These are phyloP conservation scores for Micromys minutus DNA, from an alignment of 2,113 vertebrate genomes.

Conservation along the genomic window DNA sequence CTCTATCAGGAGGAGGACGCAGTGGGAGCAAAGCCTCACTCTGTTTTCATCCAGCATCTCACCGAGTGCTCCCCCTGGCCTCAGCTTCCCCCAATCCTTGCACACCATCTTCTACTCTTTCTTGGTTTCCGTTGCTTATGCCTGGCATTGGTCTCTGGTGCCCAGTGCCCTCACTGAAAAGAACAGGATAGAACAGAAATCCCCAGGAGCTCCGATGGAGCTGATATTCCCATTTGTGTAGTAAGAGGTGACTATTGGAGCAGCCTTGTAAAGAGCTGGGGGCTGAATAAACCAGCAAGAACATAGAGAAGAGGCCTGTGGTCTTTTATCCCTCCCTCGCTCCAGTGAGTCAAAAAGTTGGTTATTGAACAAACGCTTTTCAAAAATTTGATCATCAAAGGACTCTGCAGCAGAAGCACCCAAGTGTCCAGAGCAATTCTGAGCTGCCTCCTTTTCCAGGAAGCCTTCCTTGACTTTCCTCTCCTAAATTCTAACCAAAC, in stretches of 20 bases:
- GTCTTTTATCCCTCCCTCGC: neutral
- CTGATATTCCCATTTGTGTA: neutral
- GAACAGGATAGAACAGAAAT: neutral
- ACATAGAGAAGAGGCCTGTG: neutral
- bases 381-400: neutral
- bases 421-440: neutral
- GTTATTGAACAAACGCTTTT: neutral
- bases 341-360: neutral
- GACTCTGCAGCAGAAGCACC: neutral
- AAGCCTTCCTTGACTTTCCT: neutral
- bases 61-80: neutral
- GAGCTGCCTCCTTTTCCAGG: neutral
- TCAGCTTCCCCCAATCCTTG: accelerated
- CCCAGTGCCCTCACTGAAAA: neutral
- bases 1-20: neutral
- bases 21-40: neutral
- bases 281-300: neutral
- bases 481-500: neutral
- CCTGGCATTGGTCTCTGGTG: neutral
- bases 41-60: neutral
- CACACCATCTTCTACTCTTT: neutral
- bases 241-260: neutral
- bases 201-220: neutral
- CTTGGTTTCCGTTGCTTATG: neutral
- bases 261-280: neutral